Base-by-base conservation (phyloP, 2,113 vertebrate species). In the Vidua chalybeata region DNA sequence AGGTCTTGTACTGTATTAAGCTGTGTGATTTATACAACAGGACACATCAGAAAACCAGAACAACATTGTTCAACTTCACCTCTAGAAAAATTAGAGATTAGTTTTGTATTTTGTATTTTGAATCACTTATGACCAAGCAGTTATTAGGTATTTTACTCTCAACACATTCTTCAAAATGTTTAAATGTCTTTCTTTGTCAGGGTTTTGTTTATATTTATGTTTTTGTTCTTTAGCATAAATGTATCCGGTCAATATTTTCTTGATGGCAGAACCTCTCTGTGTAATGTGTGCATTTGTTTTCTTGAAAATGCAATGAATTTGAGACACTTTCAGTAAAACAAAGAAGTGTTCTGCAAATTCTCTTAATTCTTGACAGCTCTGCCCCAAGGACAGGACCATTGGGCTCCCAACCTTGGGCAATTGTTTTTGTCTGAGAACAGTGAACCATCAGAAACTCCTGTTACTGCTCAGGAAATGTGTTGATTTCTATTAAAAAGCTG, bases 361-460 rank as follows among this genome's bases (percentile, higher is more conserved):
- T 97, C 94, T 66, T 73, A 18, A 66, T 76, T 85, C 82, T 76
- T 95, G 92, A 93, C 85, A 95, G 78, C 58, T 91, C 78, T 96
- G 62, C 54, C 75, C 51, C 46, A 93, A 89, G 43, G 87, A 96
- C 20, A 83, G 23, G 27, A 85, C 59, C 45, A 33, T 1, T 83
- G 62, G 54, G 18, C 46, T 71, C 74, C 45, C 56, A 82, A 84
- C 54, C 85, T 68, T 73, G 62, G 67, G 67, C 71, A 93, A 37
- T 28, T 1, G 1, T 30, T 91, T 89, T 83, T 92, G 78, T 73
- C 54, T 84, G 78, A 73, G 71, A 83, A 91, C 74, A 87, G 69
- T 27, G 35, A 91, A 71, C 39, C 66, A 39, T 56, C 58, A 93
- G 78, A 91, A 93, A 27, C 78, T 87, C 31, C 71, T 87, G 52